Evolutionary conservation across 2,113 vertebrate genomes (phyloP).

Genomic region (Naja naja): DNA sequence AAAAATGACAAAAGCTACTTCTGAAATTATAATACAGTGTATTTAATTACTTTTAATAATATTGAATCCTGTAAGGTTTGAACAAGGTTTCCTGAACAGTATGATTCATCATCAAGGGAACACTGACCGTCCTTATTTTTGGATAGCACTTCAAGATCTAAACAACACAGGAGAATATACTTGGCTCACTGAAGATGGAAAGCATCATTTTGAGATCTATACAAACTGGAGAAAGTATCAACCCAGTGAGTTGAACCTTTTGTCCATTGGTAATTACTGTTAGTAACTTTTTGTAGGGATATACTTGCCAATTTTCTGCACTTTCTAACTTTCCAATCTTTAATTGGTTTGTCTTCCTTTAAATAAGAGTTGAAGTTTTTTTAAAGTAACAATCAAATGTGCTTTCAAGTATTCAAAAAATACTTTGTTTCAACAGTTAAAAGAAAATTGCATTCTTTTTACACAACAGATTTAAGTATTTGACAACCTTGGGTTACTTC

Average conservation of each 20-base stretch:
- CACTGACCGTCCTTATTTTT: conserved; percentile 76
- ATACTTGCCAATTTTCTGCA: neutral
- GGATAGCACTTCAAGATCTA: conserved; percentile 83
- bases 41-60: conserved; percentile 40
- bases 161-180: conserved; percentile 78
- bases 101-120: conserved; percentile 74
- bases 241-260: conserved; percentile 76
- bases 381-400: neutral
- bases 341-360: neutral
- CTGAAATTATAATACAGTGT: neutral
- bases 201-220: conserved; percentile 66
- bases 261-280: neutral
- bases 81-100: conserved; percentile 91
- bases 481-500: neutral
- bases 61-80: conserved; percentile 79
- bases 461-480: neutral
- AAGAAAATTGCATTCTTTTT: neutral
- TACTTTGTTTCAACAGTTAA: neutral
- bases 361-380: neutral
- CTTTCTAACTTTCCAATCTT: neutral
- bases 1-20: conserved; percentile 34
- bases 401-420: neutral
- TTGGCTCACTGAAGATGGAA: conserved; percentile 73
- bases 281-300: neutral
- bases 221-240: conserved; percentile 89